Base-by-base conservation (phyloP, 1,140 invertebrate species). In the Mamestra configurata region DNA sequence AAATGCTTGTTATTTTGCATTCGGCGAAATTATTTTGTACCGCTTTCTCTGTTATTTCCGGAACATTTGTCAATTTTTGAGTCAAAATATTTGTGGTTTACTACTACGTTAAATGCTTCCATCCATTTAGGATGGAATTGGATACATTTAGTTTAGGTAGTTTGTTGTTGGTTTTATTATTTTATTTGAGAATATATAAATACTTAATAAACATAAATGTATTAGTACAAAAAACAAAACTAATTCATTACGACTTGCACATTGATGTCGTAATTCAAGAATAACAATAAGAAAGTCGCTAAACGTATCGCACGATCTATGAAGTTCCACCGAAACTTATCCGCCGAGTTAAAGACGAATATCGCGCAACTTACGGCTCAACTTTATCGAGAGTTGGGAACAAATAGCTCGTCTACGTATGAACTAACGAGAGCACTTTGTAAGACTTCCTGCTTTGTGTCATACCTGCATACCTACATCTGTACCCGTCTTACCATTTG, bases 371-470 rank as follows among this genome's bases (percentile, higher is more conserved):
- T 81, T 79, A 20, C 27, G 20, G 61, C 18, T 37, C 68, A 84
- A 84, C 55, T 84, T 84, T 73, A 79, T 79, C 77, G 31, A n/a
- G 46, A 75, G 40, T 76, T 64, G 31, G 10, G 61, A 66, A 68
- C 46, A 68, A 37, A 61, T 61, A 51, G 22, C 18, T 35, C 43
- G 51, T 35, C 31, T 79, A 49, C 20, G 71, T 79, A 73, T 76
- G 71, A 55, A 71, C 71, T 82, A 79, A 82, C 71, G 80, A 82
- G 77, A 71, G 40, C 77, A 70, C 71, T 82, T 78, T 61, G 49
- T 40, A 59, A 59, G 53, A 43, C 53, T 59, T 46, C 73, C 40
- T 31, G 57, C 27, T 51, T 76, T 40, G 40, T 35, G 24, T 61
- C 22, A n/a, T 31, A 15, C 8, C 4, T n/a, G 10, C 5, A 31